Conservation (phyloP, 2,888 invertebrate genomes). For the Amiota mariae region DNA sequence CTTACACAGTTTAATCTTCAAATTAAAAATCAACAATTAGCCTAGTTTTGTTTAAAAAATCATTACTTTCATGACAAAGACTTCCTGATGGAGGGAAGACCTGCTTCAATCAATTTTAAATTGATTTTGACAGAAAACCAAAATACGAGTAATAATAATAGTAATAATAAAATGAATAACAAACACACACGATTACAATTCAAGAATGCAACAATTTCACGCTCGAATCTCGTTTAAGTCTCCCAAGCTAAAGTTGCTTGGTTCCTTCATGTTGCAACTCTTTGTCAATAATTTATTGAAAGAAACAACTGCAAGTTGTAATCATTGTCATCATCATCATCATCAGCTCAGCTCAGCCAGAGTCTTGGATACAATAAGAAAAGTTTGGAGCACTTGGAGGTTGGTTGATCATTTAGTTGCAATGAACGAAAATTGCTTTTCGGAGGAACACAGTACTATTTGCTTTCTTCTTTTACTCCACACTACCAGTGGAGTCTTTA, state of each 20-base stretch:
- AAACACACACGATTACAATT: background rate
- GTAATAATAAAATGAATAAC: constrained; percentile 31
- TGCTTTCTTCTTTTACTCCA: no score
- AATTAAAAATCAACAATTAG: no score
- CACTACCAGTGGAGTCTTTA: no score
- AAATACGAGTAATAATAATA: constrained; percentile 19
- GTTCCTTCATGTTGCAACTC: background rate
- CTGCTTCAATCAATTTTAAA: constrained; percentile 10
- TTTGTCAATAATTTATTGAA: constrained; percentile 30
- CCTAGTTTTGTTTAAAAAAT: no score
- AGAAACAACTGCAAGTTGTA: constrained; percentile 1
- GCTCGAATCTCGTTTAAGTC: constrained; percentile 1
- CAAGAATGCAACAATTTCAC: constrained; percentile 9
- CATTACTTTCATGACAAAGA: no score
- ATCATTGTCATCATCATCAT: constrained; percentile 11
- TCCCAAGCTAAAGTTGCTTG: no score
- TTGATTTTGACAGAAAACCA: constrained; percentile 26
- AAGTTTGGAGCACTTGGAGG: no score
- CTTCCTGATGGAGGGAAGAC: background rate
- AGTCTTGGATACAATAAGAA: background rate
- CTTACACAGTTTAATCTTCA: no score
- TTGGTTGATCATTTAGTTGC: constrained; percentile 14
- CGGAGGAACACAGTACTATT: background rate
- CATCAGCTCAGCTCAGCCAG: background rate
- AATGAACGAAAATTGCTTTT: constrained; percentile 30